Evolutionary conservation across 2,888 invertebrate species (phyloP).

Genomic region (Rhagium mordax): DNA sequence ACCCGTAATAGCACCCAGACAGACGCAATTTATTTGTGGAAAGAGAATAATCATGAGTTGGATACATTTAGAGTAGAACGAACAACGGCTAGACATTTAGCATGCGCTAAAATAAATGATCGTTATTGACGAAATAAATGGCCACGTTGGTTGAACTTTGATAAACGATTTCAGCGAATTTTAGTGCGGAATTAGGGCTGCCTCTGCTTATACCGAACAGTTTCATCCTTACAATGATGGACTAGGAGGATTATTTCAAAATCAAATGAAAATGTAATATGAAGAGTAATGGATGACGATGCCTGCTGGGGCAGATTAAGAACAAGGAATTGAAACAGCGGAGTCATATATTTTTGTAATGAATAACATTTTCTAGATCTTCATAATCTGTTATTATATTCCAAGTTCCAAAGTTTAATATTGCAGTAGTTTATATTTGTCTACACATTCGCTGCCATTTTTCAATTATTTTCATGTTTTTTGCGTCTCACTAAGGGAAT

Average conservation of each 20-base stretch:
- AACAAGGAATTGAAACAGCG: too few species aligned
- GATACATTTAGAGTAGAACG: slow-evolving; percentile 14
- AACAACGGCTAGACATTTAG: not conserved
- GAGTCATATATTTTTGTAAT: too few species aligned
- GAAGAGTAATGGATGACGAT: too few species aligned
- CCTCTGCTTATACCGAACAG: not conserved
- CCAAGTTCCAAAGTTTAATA: too few species aligned
- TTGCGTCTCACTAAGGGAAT: too few species aligned
- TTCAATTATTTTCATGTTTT: too few species aligned
- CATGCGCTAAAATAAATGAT: slow-evolving; percentile 21
- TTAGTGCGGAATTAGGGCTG: not conserved
- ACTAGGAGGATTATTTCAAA: not conserved
- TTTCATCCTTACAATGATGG: not conserved
- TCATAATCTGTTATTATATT: too few species aligned
- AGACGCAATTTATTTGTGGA: slow-evolving; percentile 17
- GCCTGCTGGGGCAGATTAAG: too few species aligned
- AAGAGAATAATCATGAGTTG: slow-evolving; percentile 19
- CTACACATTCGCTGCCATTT: too few species aligned
- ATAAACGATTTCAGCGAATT: slow-evolving; percentile 9
- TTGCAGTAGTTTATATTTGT: too few species aligned
- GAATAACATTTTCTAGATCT: too few species aligned
- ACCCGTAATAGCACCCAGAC: not conserved
- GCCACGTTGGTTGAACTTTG: slow-evolving; percentile 5
- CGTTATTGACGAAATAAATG: slow-evolving; percentile 27
- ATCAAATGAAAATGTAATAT: not conserved